These are phyloP conservation scores for Ascidia mentula DNA, from an alignment of 23 tunicate genomes.

Conservation along the genomic window DNA sequence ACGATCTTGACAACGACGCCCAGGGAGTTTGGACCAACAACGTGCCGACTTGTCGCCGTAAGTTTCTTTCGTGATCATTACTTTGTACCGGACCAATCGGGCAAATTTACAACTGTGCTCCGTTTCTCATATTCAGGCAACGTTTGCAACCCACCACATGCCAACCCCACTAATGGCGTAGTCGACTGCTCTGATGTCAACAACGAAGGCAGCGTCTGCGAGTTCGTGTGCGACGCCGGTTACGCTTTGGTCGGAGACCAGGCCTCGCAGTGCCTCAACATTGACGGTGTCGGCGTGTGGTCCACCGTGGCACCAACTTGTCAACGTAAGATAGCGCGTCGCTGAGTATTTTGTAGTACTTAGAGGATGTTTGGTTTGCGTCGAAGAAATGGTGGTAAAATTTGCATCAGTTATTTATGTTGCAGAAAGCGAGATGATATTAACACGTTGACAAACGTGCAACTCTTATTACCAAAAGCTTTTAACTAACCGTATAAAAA, in stretches of 20 bases:
- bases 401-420: no score
- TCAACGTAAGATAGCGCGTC: conserved; percentile 20
- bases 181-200: conserved; percentile 48
- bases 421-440: no score
- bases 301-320: conserved; percentile 53
- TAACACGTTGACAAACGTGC: no score
- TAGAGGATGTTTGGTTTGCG: no score
- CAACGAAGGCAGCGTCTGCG: conserved; percentile 42
- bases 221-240: conserved; percentile 38
- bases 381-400: no score
- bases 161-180: conserved; percentile 44
- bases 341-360: no score
- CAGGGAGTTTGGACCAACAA: conserved; percentile 44
- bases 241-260: conserved; percentile 37
- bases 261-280: conserved; percentile 36
- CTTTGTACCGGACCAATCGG: no score
- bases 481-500: no score
- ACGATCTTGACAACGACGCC: conserved; percentile 54
- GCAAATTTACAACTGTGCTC: not conserved
- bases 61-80: no score
- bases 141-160: conserved; percentile 40
- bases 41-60: conserved; percentile 36
- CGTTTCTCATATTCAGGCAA: not conserved
- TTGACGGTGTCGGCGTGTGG: conserved; percentile 62
- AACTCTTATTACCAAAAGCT: no score